Conservation (phyloP, 2,888 invertebrate genomes). For the Dicranocentrus wangi region DNA sequence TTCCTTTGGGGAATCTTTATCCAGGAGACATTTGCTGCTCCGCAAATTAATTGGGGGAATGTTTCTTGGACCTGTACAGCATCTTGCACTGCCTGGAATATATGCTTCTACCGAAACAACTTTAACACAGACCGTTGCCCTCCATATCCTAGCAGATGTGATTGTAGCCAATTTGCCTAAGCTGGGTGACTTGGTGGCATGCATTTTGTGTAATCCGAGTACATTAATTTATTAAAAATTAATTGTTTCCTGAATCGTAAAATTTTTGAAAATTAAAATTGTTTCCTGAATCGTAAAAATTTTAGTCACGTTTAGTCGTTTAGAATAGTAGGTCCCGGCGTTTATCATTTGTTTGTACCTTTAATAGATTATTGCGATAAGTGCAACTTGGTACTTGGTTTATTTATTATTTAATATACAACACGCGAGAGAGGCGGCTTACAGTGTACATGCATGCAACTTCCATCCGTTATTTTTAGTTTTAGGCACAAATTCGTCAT, state of each 20-base stretch:
- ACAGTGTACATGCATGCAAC: no score
- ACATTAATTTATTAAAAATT: neutral
- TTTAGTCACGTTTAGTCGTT: neutral
- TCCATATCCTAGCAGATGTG: neutral
- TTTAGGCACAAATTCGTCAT: no score
- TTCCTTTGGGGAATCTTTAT: neutral
- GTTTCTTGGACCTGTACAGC: conserved; percentile 14
- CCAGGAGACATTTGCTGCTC: neutral
- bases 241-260: neutral
- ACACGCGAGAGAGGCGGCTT: no score
- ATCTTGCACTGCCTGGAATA: conserved; percentile 4
- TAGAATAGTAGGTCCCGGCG: neutral
- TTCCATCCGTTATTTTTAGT: no score
- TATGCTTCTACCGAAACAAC: conserved; percentile 1
- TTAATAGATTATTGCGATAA: neutral
- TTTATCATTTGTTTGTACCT: neutral
- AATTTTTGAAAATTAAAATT: neutral
- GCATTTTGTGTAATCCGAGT: neutral
- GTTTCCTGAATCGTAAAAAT: neutral
- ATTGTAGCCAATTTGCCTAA: neutral
- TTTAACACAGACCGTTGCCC: conserved; percentile 4
- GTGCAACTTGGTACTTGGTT: no score
- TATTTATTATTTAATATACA: no score
- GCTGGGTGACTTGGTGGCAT: neutral
- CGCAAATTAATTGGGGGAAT: conserved; percentile 14